Base-by-base conservation (phyloP, 2,888 invertebrate species). In the Sinotaia quadrata region DNA sequence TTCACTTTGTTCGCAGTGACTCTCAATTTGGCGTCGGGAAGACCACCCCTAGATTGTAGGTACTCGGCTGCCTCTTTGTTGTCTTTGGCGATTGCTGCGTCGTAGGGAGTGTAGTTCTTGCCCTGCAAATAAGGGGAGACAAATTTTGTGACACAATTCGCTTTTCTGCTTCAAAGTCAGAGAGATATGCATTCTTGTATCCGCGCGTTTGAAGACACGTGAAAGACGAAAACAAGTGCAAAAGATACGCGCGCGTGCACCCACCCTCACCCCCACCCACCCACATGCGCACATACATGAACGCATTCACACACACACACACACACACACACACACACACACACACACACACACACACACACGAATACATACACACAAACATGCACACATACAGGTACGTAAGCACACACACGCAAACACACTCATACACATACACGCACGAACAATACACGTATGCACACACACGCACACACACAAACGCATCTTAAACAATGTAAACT, bases 1-100 rank as follows among this genome's bases (percentile, higher is more conserved):
- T n/a, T n/a, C n/a, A 76, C 76, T 18, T 66, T 52, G n/a, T 41
- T 58, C 12, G 77, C 73, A 27, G 75, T 69, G 41, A 78, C 71
- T 29, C 74, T 86, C 57, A 94, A 88, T 82, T 94, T 92, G 62
- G 91, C 91, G 4, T 95, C 93, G 0, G 96, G 95, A 44, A 94
- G 90, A 0, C 95, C 96, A 5, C 96, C 96, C 82, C 96, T 94
- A 84, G 95, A 92, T 88, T 96, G 95, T 57, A 97, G 90, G 87
- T 95, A 95, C 88, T 97, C 97, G 34, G 97, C 97, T 62, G 95
- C 95, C 2, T 96, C 95, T 67, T 95, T 91, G 86, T 95, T 93
- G 0, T 95, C 95, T 71, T 94, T 92, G 81, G 93, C 93, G 5
- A 96, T 90, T 0, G 97, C 96, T 75, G 96, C 95, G 87, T 98